These are phyloP conservation scores for Pemphigus obesinymphae DNA, from an alignment of 1,140 invertebrate species.

Conservation along the genomic window DNA sequence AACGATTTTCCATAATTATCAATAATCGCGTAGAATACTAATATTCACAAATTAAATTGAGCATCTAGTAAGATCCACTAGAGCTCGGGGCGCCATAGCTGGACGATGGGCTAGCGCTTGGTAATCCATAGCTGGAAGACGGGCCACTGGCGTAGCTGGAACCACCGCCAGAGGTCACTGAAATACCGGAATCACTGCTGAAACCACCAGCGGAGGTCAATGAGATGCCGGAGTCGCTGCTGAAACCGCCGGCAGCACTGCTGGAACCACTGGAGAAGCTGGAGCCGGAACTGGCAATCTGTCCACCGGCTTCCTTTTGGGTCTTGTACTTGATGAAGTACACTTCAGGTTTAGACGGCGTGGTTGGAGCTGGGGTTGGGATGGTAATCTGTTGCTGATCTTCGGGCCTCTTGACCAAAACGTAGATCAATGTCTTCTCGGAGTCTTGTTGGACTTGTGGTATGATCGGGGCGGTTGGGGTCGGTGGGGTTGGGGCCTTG, in stretches of 20 bases:
- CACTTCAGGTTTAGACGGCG: constrained; percentile 78
- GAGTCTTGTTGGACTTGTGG: constrained; percentile 70
- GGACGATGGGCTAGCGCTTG: constrained; percentile 28
- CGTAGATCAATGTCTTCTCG: constrained; percentile 85
- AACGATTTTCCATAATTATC: neutral
- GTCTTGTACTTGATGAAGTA: constrained; percentile 85
- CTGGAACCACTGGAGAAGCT: too few species aligned
- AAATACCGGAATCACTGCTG: too few species aligned
- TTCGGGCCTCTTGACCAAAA: constrained; percentile 78
- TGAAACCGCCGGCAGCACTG: too few species aligned
- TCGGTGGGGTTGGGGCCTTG: constrained; percentile 74
- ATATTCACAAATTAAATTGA: neutral
- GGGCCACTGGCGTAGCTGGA: constrained; percentile 45
- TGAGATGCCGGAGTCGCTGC: neutral
- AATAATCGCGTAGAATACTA: neutral
- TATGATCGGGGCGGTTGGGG: constrained; percentile 67
- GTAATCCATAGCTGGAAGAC: constrained; percentile 28
- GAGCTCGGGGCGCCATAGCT: constrained; percentile 37
- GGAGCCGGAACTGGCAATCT: constrained; percentile 43
- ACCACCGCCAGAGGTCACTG: constrained; percentile 46
- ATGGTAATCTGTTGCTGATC: constrained; percentile 71
- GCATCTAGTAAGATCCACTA: constrained; percentile 47
- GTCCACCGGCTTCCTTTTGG: constrained; percentile 58
- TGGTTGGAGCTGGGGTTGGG: constrained; percentile 68
- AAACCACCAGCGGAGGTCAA: too few species aligned